Conservation (phyloP, 2,888 invertebrate species). For the Mythimna lalbum region DNA sequence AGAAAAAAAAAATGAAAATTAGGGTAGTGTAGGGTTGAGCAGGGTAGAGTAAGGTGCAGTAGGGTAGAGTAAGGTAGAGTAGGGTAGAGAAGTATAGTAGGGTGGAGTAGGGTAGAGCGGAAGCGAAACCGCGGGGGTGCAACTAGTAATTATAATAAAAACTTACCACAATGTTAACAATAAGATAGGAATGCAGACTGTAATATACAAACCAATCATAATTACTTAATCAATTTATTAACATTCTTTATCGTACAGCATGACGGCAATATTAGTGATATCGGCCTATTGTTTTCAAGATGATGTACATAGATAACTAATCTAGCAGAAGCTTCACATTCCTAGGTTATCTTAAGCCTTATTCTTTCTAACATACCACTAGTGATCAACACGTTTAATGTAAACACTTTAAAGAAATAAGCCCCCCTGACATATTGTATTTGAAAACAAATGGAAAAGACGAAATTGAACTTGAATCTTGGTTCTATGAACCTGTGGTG, state of each 20-base stretch:
- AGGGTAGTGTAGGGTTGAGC: too few relatives aligned
- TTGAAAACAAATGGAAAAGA: not conserved
- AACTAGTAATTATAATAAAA: too few relatives aligned
- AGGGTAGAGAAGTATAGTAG: too few relatives aligned
- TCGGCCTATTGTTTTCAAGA: constrained; percentile 43
- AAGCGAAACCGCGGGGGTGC: too few relatives aligned
- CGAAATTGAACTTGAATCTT: not conserved
- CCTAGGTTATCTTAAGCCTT: constrained; percentile 33
- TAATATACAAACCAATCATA: not conserved
- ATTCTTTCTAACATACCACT: not conserved
- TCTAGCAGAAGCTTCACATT: constrained; percentile 33
- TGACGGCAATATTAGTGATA: constrained; percentile 23
- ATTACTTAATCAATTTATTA: constrained; percentile 4
- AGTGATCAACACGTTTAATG: not conserved
- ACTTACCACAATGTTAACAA: not conserved
- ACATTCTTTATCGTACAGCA: constrained; percentile 22
- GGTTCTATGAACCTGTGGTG: not conserved
- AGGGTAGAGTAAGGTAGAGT: too few relatives aligned
- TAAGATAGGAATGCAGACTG: not conserved
- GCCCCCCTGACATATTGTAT: not conserved
- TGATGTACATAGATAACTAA: constrained; percentile 25
- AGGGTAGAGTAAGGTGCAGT: too few relatives aligned
- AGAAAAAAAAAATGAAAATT: too few relatives aligned
- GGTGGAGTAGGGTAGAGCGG: too few relatives aligned
- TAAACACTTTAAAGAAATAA: not conserved